Percentiles rank a stretch among this genome's conserved stretches.
Conservation (phyloP, 1,140 invertebrate species). For the Philotrypesis tridentata region DNA sequence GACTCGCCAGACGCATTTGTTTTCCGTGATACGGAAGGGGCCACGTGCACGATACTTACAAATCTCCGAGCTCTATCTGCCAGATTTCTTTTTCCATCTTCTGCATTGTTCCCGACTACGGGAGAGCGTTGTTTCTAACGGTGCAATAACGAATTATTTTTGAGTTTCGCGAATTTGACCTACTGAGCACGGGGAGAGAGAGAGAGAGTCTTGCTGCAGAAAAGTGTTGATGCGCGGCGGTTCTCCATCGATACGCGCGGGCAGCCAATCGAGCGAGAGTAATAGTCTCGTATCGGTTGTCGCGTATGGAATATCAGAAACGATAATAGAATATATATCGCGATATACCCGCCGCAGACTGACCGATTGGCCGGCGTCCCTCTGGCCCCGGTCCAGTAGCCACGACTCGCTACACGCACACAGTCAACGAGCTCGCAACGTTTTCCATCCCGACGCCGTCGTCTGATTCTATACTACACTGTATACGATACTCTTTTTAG, state of each 20-base stretch:
- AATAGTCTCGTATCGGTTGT: neutral
- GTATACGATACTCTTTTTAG: neutral
- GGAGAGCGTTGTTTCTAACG: too few species aligned
- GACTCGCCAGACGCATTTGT: neutral
- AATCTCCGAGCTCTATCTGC: neutral
- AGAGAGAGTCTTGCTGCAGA: too few species aligned
- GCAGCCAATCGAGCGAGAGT: neutral
- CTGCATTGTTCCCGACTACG: too few species aligned
- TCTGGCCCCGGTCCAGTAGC: conserved; percentile 19
- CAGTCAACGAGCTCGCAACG: conserved; percentile 2
- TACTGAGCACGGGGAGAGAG: too few species aligned
- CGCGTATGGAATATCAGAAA: neutral
- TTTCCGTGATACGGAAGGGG: neutral
- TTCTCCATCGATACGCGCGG: neutral
- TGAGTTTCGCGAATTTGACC: too few species aligned
- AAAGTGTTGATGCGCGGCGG: too few species aligned
- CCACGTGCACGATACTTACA: neutral
- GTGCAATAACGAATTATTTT: too few species aligned
- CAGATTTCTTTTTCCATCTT: too few species aligned
- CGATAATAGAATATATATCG: conserved; percentile 7
- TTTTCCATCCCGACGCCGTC: neutral
- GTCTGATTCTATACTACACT: neutral
- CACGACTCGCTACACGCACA: neutral
- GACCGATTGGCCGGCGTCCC: conserved; percentile 10
- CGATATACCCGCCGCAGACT: neutral